A percentile compares a stretch with the other conserved stretches of the same genome.
Evolutionary conservation across 2,797 vertebrate genomes (phyloP).

Genomic region (Chloroceryle amazona): DNA sequence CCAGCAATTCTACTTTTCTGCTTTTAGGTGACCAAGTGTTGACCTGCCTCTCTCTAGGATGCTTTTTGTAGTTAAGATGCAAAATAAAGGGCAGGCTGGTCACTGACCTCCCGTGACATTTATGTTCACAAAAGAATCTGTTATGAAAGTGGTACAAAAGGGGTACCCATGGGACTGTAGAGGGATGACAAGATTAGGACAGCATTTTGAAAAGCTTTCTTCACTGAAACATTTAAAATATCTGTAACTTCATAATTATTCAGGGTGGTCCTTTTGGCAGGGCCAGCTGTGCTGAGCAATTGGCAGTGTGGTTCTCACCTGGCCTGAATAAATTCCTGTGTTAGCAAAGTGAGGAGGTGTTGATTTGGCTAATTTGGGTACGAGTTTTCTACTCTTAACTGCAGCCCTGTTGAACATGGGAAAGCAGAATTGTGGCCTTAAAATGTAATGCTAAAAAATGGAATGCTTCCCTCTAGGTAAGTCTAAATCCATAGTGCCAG

Average conservation of each 20-base stretch:
- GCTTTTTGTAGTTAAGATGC: neutral
- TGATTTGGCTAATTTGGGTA: neutral
- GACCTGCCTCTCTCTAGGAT: neutral
- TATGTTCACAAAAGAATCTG: neutral
- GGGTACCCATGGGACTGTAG: neutral
- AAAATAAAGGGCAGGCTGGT: neutral
- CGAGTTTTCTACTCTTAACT: neutral
- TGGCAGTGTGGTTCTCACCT: neutral
- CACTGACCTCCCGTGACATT: neutral
- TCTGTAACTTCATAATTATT: neutral
- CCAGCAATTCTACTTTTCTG: neutral
- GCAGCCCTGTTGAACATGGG: neutral
- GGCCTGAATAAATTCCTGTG: neutral
- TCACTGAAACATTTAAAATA: neutral
- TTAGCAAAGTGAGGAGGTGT: neutral
- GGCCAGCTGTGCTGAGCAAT: neutral
- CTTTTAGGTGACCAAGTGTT: neutral
- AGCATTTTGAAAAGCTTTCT: neutral
- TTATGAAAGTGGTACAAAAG: neutral
- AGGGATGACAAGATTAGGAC: too few species aligned
- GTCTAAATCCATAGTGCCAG: neutral
- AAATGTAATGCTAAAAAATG: neutral
- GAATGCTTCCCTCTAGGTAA: neutral
- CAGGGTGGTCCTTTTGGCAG: neutral
- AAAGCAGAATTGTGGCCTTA: neutral